Conservation (phyloP, 2,888 invertebrate genomes). For the Yponomeuta plumbellus region DNA sequence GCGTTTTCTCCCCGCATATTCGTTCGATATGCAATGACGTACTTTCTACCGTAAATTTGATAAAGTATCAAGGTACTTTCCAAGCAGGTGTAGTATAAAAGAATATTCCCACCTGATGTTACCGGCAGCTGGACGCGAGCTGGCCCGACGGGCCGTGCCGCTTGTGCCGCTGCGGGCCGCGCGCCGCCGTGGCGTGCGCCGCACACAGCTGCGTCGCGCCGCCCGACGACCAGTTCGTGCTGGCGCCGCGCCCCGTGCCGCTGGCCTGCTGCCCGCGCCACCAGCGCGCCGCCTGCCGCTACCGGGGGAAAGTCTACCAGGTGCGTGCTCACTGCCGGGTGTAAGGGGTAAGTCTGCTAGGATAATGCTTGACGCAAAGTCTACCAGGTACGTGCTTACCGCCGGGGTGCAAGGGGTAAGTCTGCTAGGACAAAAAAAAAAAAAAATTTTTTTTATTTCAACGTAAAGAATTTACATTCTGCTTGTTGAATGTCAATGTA, state of each 20-base stretch:
- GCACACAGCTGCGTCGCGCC: conserved; percentile 70
- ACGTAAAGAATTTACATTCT: no score
- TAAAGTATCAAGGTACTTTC: no score
- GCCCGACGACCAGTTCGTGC: conserved; percentile 71
- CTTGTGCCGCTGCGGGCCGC: conserved; percentile 75
- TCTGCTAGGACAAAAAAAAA: no score
- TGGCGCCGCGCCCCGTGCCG: conserved; percentile 68
- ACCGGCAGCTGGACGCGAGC: conserved; percentile 66
- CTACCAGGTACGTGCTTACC: background rate
- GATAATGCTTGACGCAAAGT: no score
- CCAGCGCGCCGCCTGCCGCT: conserved; percentile 76
- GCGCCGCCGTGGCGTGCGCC: conserved; percentile 27
- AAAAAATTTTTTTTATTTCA: no score
- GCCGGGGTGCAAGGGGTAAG: background rate
- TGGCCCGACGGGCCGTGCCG: conserved; percentile 86
- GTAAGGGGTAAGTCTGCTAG: no score
- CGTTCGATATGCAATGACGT: no score
- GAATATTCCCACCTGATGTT: no score
- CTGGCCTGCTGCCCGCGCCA: conserved; percentile 80
- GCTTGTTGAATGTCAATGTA: no score
- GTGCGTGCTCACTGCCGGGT: conserved; percentile 32
- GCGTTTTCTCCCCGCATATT: no score
- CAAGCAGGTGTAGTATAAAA: no score
- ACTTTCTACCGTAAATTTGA: no score
- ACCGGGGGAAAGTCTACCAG: conserved; percentile 61